A percentile compares a stretch with the other conserved stretches of the same genome.
These are phyloP conservation scores for Myotis planiceps DNA, from an alignment of 2,797 vertebrate genomes.

Conservation along the genomic window DNA sequence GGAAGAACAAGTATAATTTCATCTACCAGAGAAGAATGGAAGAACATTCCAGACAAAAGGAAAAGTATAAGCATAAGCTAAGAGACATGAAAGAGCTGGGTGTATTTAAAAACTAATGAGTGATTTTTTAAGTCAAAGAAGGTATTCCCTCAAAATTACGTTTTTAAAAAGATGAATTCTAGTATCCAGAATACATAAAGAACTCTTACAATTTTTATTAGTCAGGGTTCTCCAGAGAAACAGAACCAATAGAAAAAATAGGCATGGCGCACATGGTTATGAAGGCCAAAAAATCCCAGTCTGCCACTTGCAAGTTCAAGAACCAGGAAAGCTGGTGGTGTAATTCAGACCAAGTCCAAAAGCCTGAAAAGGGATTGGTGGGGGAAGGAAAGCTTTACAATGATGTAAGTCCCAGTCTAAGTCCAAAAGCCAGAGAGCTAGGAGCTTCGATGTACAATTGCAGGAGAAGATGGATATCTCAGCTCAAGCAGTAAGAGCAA, in stretches of 20 bases:
- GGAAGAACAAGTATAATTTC: conserved; percentile 37
- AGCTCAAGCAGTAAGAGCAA: background rate
- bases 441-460: background rate
- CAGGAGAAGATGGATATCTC: background rate
- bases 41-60: background rate
- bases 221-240: background rate
- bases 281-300: background rate
- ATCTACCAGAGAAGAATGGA: background rate
- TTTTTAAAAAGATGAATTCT: background rate
- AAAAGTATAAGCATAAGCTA: background rate
- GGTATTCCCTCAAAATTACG: background rate
- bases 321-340: background rate
- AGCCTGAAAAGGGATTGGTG: background rate
- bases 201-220: no score
- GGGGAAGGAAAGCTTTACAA: background rate
- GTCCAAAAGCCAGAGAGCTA: background rate
- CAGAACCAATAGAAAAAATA: background rate
- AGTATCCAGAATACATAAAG: no score
- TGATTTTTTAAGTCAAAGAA: conserved; percentile 20
- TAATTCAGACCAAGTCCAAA: background rate
- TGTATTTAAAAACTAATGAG: conserved; percentile 19
- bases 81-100: background rate
- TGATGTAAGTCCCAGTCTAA: background rate
- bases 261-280: background rate
- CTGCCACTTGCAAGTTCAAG: background rate